These are phyloP conservation scores for Catamblyrhynchus diadema DNA, from an alignment of 2,797 vertebrate species.

Conservation along the genomic window DNA sequence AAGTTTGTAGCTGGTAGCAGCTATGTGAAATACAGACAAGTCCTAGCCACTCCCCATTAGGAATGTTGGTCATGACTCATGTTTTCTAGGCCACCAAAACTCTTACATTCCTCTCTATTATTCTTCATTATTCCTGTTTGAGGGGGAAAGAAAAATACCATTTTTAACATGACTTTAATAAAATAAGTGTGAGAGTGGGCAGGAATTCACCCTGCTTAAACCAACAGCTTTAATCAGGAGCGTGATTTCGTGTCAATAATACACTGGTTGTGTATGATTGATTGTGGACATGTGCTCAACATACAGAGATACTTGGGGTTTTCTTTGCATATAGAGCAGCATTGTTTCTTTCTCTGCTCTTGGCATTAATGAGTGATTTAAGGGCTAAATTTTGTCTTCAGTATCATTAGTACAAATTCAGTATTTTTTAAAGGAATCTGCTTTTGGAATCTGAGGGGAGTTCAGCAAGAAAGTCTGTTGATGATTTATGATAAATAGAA, in stretches of 20 bases:
- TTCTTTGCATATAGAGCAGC: neutral
- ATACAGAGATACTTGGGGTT: neutral
- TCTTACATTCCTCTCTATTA: neutral
- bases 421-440: neutral
- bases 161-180: accelerated
- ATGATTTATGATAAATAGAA: neutral
- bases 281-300: neutral
- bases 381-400: neutral
- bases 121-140: neutral
- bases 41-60: neutral
- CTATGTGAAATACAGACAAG: neutral
- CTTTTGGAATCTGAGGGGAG: neutral
- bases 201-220: neutral
- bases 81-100: neutral
- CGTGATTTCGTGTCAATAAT: neutral
- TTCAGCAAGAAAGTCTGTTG: neutral
- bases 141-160: neutral
- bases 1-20: neutral
- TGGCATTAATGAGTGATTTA: neutral
- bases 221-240: neutral
- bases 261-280: neutral
- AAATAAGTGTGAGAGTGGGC: neutral
- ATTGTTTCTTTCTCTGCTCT: neutral
- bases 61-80: neutral
- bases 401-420: neutral